A percentile compares a stretch with the other conserved stretches of the same genome.
Evolutionary conservation across 2,797 vertebrate species (phyloP).

Genomic region (Girardinus metallicus): DNA sequence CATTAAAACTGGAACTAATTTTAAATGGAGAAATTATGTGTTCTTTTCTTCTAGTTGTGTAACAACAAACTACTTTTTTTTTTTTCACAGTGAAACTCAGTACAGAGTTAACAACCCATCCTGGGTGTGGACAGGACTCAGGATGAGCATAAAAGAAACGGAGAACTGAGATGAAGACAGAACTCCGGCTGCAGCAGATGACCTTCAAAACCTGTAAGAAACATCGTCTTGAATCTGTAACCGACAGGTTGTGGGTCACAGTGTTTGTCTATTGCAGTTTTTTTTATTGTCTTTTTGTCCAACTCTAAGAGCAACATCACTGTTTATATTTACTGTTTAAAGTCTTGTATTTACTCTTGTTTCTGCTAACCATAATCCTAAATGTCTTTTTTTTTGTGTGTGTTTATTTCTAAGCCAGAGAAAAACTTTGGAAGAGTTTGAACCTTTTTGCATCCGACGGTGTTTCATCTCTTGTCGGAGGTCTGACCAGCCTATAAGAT

Average conservation of each 20-base stretch:
- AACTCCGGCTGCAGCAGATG: not conserved
- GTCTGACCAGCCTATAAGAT: not conserved
- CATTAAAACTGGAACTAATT: not conserved
- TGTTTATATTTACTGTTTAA: not conserved
- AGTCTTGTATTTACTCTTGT: not conserved
- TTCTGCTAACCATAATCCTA: not conserved
- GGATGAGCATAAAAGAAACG: not conserved
- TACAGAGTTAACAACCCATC: too few species aligned
- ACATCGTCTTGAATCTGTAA: not conserved
- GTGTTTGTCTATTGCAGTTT: not conserved
- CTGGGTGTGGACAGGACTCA: not conserved
- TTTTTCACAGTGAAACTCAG: not conserved
- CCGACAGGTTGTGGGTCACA: not conserved
- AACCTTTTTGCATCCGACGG: not conserved
- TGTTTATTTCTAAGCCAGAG: not conserved
- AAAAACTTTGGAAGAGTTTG: not conserved
- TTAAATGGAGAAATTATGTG: not conserved
- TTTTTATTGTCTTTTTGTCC: not conserved
- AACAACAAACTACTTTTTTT: fast-evolving
- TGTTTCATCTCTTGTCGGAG: not conserved
- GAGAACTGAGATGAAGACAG: not conserved
- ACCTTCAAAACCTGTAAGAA: not conserved
- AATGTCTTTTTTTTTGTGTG: not conserved
- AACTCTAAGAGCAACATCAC: not conserved
- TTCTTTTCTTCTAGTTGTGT: not conserved